A percentile compares a stretch with the other conserved stretches of the same genome.
These are phyloP conservation scores for Helarctos malayanus DNA, from an alignment of 2,797 vertebrate genomes.

Conservation along the genomic window DNA sequence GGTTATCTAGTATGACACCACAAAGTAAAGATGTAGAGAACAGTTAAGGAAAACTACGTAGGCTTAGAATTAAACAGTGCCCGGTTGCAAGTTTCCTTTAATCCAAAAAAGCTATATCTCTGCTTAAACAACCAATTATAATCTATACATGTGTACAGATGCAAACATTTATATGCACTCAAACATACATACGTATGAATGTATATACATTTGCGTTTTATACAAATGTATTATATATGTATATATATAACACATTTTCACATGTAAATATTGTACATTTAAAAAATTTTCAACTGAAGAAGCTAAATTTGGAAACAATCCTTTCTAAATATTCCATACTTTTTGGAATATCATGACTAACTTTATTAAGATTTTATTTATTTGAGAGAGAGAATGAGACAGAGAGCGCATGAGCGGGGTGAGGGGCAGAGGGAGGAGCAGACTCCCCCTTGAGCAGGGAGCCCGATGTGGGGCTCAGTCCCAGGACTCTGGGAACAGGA, in stretches of 20 bases:
- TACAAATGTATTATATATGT: background rate
- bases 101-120: background rate
- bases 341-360: background rate
- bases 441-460: background rate
- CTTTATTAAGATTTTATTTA: background rate
- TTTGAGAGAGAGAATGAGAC: background rate
- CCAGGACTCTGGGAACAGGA: background rate
- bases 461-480: background rate
- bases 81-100: background rate
- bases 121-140: background rate
- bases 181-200: background rate
- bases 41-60: background rate
- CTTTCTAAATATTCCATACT: background rate
- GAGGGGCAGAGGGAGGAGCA: background rate
- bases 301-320: slow-evolving; percentile 20
- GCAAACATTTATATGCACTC: background rate
- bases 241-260: background rate
- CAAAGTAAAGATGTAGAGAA: background rate
- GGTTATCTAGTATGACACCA: background rate
- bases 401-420: background rate
- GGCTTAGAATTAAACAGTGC: slow-evolving; percentile 41
- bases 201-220: background rate
- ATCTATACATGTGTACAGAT: background rate
- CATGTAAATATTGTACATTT: background rate
- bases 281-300: slow-evolving; percentile 4